Evolutionary conservation across 2,888 invertebrate genomes (phyloP).

Genomic region (Philopedon plagiatum): DNA sequence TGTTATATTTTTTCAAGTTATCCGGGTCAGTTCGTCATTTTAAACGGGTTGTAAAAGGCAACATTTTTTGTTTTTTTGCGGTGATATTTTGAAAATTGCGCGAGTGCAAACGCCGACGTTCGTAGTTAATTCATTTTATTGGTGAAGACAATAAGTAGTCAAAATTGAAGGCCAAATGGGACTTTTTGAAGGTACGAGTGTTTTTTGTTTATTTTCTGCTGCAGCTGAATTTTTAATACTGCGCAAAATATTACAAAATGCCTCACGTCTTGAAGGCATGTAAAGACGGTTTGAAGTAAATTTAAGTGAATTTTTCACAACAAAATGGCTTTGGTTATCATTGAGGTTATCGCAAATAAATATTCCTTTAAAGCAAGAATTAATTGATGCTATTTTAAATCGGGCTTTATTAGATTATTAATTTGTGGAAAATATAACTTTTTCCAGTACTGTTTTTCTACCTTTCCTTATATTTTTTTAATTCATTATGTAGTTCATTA

Average conservation of each 20-base stretch:
- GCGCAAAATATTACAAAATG: no score
- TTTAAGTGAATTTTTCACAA: neutral
- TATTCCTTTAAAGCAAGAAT: neutral
- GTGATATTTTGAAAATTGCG: neutral
- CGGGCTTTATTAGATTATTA: neutral
- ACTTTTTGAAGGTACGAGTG: conserved; percentile 43
- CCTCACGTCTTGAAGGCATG: no score
- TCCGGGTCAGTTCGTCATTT: conserved; percentile 41
- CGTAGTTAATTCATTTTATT: neutral
- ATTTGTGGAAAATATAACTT: neutral
- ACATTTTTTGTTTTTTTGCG: neutral
- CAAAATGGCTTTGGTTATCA: neutral
- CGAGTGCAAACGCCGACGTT: neutral
- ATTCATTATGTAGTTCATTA: no score
- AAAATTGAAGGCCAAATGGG: conserved; percentile 43
- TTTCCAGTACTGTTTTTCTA: no score
- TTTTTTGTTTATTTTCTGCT: neutral
- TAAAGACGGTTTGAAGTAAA: neutral
- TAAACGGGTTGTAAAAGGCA: neutral
- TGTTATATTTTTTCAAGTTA: conserved; percentile 33
- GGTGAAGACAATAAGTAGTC: neutral
- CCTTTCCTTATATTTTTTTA: no score
- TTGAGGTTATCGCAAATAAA: neutral
- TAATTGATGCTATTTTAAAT: neutral
- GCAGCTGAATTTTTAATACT: no score